Percentiles rank a stretch among this genome's conserved stretches.
These are phyloP conservation scores for Oedothorax gibbosus DNA, from an alignment of 1,140 invertebrate genomes.

Conservation along the genomic window DNA sequence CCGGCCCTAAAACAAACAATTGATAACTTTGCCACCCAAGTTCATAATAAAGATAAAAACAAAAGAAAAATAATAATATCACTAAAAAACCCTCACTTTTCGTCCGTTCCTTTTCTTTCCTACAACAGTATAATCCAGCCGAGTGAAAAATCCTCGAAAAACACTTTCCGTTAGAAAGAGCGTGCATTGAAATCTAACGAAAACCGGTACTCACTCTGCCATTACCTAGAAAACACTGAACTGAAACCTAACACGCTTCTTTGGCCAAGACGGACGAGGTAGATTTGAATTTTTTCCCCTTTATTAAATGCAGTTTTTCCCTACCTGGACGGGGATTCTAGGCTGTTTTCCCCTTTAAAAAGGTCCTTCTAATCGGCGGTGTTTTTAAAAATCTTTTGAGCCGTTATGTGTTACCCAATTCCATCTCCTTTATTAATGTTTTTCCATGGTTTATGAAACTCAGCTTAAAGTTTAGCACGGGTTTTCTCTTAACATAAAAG, in stretches of 20 bases:
- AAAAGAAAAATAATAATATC: no score
- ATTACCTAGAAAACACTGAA: background rate
- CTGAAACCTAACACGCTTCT: constrained; percentile 5
- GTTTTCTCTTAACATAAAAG: no score
- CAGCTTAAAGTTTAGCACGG: no score
- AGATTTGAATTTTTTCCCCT: constrained; percentile 40
- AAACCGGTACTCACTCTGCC: constrained; percentile 25
- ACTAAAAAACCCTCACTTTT: no score
- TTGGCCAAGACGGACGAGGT: constrained; percentile 26
- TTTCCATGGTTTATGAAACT: no score
- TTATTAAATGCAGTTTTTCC: constrained; percentile 7
- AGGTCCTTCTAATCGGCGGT: background rate
- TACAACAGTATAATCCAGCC: background rate
- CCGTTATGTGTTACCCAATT: no score
- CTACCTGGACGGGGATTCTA: background rate
- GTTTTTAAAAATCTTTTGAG: background rate
- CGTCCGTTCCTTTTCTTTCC: no score
- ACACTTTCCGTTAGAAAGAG: constrained; percentile 28
- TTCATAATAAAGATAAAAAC: no score
- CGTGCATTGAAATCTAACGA: constrained; percentile 1
- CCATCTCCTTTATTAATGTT: no score
- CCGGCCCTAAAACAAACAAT: no score
- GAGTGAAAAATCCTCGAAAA: constrained; percentile 19
- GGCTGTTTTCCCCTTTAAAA: constrained; percentile 19
- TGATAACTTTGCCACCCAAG: no score